phyloP scores from a whole-genome alignment of 2,797 vertebrate genomes.

The Crenuchus spilurus region DNA sequence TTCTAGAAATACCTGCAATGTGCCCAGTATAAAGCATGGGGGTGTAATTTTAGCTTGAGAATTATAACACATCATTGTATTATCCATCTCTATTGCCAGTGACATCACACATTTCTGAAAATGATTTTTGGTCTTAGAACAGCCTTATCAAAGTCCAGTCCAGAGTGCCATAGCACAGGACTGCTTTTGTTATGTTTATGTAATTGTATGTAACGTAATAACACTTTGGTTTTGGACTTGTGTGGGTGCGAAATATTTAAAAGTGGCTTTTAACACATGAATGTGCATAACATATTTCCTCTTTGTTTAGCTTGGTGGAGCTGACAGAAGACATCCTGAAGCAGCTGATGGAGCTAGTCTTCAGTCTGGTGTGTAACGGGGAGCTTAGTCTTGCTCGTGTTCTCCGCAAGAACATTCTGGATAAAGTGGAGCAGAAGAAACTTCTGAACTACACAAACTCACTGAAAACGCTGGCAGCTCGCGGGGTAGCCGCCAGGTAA shows the following conservation, averaged over 20 bases:
- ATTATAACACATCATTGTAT: background rate
- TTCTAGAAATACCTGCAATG: too few species aligned
- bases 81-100: background rate
- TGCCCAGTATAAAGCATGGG: too few species aligned
- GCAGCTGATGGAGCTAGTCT: slow-evolving; percentile 97
- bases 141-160: too few species aligned
- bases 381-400: slow-evolving; percentile 96
- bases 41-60: too few species aligned
- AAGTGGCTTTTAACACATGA: slow-evolving; percentile 82
- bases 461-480: slow-evolving; percentile 86
- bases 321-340: slow-evolving; percentile 95
- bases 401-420: slow-evolving; percentile 95
- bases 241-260: slow-evolving; percentile 76
- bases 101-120: background rate
- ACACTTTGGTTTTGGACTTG: background rate
- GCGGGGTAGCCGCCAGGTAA: slow-evolving; percentile 94
- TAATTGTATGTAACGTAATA: too few species aligned
- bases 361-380: slow-evolving; percentile 90
- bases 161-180: too few species aligned
- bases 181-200: too few species aligned
- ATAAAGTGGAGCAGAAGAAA: slow-evolving; percentile 95
- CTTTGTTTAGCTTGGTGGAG: slow-evolving; percentile 85
- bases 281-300: slow-evolving; percentile 72
- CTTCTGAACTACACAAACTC: slow-evolving; percentile 81
- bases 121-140: background rate